Percentiles rank a stretch among this genome's conserved stretches.
These are phyloP conservation scores for Notolepis coatsorum DNA, from an alignment of 2,797 vertebrate genomes.

Conservation along the genomic window DNA sequence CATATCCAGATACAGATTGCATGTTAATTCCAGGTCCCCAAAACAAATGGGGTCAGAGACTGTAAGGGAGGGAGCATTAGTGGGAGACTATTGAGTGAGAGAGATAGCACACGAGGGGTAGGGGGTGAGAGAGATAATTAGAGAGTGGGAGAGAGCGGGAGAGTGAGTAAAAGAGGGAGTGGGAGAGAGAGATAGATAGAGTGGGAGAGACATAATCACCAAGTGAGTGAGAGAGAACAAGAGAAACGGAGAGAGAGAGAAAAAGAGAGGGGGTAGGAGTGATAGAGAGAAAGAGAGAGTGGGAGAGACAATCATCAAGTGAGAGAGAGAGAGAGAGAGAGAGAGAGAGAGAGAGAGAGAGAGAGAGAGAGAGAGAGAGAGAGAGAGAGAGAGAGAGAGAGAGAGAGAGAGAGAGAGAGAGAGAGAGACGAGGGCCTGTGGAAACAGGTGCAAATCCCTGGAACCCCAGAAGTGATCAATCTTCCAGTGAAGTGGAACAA, in stretches of 20 bases:
- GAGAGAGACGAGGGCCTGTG: neutral
- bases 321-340: neutral
- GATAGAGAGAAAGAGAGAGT: neutral
- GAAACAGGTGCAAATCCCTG: constrained; percentile 56
- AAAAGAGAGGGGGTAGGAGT: neutral
- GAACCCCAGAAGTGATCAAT: constrained; percentile 65
- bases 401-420: neutral
- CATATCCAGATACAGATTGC: too few species aligned
- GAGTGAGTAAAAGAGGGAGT: too few species aligned
- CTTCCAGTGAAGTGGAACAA: constrained; percentile 57
- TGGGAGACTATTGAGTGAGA: too few species aligned
- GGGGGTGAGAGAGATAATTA: too few species aligned
- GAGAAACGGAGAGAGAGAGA: neutral
- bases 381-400: neutral
- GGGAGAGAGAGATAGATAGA: too few species aligned
- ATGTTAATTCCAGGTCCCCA: too few species aligned
- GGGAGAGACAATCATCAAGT: too few species aligned
- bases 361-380: neutral
- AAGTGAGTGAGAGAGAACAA: neutral
- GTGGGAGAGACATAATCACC: too few species aligned
- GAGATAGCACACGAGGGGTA: too few species aligned
- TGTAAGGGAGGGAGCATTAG: too few species aligned
- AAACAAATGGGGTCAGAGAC: too few species aligned
- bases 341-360: neutral
- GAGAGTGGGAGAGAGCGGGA: too few species aligned